Conservation (phyloP, 2,113 vertebrate species). For the Ictalurus punctatus region DNA sequence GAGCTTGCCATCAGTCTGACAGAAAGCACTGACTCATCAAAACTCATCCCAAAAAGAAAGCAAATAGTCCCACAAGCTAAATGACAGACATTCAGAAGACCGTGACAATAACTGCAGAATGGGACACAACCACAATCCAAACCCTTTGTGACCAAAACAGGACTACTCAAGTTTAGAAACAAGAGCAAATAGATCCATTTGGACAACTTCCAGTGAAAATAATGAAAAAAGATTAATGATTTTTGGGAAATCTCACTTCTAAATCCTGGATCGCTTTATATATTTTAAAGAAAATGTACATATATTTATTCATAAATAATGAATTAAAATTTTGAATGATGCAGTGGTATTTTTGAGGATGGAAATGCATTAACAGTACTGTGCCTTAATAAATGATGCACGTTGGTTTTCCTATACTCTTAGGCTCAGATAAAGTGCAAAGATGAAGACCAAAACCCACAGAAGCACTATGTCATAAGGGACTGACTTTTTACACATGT, state of each 20-base stretch:
- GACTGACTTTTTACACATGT: neutral
- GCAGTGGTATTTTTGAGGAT: neutral
- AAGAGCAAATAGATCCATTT: slow-evolving; percentile 33
- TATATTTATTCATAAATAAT: neutral
- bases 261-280: neutral
- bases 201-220: slow-evolving; percentile 39
- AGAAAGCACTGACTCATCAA: no score
- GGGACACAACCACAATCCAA: neutral
- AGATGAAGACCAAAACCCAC: slow-evolving; percentile 25
- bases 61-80: no score
- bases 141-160: neutral
- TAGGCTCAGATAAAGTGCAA: neutral
- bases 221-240: neutral
- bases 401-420: neutral
- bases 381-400: neutral
- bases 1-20: no score
- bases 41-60: no score
- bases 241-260: neutral
- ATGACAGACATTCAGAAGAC: neutral
- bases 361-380: neutral
- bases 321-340: neutral
- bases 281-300: neutral
- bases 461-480: neutral
- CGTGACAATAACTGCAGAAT: neutral
- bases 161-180: neutral